Evolutionary conservation across 2,113 vertebrate species (phyloP).

Genomic region (Phrynocephalus versicolor): DNA sequence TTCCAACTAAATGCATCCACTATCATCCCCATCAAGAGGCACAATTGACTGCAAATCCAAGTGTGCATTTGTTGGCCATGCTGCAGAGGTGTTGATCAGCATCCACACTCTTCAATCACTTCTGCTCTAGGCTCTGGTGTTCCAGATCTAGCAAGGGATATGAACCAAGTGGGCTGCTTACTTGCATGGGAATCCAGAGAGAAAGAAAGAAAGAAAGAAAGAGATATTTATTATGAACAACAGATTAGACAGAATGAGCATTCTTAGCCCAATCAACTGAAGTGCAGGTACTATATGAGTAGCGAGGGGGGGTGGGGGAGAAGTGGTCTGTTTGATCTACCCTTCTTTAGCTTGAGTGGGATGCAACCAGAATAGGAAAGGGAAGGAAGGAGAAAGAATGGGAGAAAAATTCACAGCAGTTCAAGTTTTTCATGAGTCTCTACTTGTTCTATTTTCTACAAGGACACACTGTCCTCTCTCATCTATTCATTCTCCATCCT

Average conservation of each 20-base stretch:
- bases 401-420: neutral
- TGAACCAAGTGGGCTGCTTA: neutral
- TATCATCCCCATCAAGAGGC: neutral
- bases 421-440: neutral
- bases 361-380: neutral
- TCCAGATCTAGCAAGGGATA: neutral
- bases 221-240: too few species aligned
- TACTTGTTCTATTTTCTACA: neutral
- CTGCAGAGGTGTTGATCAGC: neutral
- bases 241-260: too few species aligned
- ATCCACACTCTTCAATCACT: neutral
- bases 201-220: neutral
- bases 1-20: neutral
- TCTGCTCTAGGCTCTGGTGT: neutral
- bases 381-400: neutral
- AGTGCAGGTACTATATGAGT: too few species aligned
- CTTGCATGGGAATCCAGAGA: neutral
- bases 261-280: neutral
- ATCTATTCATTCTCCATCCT: conserved; percentile 3
- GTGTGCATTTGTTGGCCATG: too few species aligned
- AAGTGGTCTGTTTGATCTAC: neutral
- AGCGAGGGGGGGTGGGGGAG: too few species aligned
- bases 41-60: neutral
- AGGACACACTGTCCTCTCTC: conserved; percentile 20
- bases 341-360: too few species aligned